Conservation (phyloP, 2,113 vertebrate species). For the Sphaerodactylus townsendi region DNA sequence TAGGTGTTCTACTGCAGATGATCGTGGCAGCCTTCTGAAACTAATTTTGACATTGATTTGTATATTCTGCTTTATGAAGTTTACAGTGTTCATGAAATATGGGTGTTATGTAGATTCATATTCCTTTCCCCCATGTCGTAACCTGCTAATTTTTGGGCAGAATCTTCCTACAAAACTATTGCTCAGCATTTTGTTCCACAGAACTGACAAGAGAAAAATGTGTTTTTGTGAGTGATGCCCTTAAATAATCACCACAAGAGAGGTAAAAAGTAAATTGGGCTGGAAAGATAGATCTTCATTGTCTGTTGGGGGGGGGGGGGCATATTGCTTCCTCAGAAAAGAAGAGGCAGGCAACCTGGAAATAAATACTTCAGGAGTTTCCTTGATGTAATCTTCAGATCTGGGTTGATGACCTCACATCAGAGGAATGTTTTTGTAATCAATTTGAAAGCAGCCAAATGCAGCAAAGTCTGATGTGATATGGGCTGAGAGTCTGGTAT, state of each 20-base stretch:
- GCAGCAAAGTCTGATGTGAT: slow-evolving; percentile 45
- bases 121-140: neutral
- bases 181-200: neutral
- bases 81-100: slow-evolving; percentile 9
- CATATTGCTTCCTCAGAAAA: slow-evolving; percentile 8
- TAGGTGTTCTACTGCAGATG: too few species aligned
- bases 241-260: too few species aligned
- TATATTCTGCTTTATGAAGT: neutral
- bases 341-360: slow-evolving; percentile 37
- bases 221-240: neutral
- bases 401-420: slow-evolving; percentile 58
- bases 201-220: slow-evolving; percentile 18
- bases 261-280: neutral
- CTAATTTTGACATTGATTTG: neutral
- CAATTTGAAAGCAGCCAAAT: slow-evolving; percentile 40
- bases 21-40: too few species aligned
- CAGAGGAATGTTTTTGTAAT: slow-evolving; percentile 55
- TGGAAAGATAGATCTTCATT: neutral
- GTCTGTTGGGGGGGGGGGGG: neutral
- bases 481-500: slow-evolving; percentile 45
- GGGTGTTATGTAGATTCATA: neutral
- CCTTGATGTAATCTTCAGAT: slow-evolving; percentile 33
- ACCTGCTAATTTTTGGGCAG: neutral
- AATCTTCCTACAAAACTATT: neutral
- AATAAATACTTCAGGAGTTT: slow-evolving; percentile 27